Percentiles rank a stretch among this genome's conserved stretches.
phyloP scores from a whole-genome alignment of 2,888 invertebrate genomes.

The Caenorhabditis afra region DNA sequence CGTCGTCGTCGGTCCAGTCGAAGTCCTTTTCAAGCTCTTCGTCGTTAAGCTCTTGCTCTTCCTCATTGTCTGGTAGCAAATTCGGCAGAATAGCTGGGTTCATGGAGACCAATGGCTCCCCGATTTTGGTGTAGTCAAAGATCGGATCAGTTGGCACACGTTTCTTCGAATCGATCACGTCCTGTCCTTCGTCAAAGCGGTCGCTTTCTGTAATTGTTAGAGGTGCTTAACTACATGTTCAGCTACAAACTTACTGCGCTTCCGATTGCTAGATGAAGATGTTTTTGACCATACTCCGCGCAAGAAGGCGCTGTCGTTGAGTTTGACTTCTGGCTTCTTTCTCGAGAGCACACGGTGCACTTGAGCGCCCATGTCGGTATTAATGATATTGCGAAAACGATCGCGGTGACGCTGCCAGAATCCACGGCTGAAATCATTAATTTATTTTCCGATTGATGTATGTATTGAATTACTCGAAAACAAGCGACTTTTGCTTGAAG shows the following conservation, averaged over 20 bases:
- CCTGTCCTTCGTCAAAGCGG: background rate
- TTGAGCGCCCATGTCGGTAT: slow-evolving; percentile 7
- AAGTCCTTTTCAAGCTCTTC: background rate
- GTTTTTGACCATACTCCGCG: slow-evolving; percentile 42
- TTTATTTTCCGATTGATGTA: background rate
- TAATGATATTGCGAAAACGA: slow-evolving; percentile 27
- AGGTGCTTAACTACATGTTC: no score
- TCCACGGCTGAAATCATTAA: slow-evolving; percentile 23
- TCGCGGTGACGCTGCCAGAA: slow-evolving; percentile 52
- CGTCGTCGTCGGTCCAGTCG: slow-evolving; percentile 30
- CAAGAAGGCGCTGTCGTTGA: slow-evolving; percentile 48
- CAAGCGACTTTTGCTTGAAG: slow-evolving; percentile 49
- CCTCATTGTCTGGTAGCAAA: background rate
- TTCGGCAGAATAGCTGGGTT: background rate
- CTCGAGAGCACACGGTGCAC: slow-evolving; percentile 45
- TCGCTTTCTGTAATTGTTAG: slow-evolving; percentile 6
- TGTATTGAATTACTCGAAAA: slow-evolving; percentile 41
- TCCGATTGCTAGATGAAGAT: slow-evolving; percentile 2
- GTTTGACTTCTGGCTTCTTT: slow-evolving; percentile 16
- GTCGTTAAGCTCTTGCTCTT: background rate
- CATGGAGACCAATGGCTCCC: background rate
- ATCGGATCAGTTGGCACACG: background rate
- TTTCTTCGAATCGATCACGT: background rate
- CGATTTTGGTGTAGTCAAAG: background rate
- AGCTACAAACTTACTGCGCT: slow-evolving; percentile 37